Percentiles rank a stretch among this genome's conserved stretches.
Evolutionary conservation across 2,888 invertebrate species (phyloP).

Genomic region (Hylaea fasciaria): DNA sequence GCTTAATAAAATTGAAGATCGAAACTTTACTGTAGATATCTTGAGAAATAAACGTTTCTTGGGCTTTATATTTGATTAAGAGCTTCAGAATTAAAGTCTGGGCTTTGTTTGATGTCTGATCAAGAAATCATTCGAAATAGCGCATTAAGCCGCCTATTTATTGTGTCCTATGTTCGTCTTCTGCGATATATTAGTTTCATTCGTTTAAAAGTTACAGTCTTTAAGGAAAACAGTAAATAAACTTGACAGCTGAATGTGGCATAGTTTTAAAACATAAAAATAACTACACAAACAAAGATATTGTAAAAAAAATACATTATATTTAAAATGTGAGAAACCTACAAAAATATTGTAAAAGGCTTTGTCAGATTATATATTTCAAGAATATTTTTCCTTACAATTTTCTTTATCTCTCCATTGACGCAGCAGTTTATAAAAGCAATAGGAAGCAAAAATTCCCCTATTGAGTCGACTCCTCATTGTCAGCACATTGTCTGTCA

Average conservation of each 20-base stretch:
- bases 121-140: background rate
- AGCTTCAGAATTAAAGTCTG: slow-evolving; percentile 3
- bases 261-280: no score
- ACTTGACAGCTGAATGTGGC: no score
- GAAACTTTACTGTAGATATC: slow-evolving; percentile 16
- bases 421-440: slow-evolving; percentile 31
- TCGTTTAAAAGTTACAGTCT: no score
- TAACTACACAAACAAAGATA: no score
- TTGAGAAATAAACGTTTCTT: slow-evolving; percentile 12
- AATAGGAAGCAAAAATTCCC: slow-evolving; percentile 31
- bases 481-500: slow-evolving; percentile 31
- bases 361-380: slow-evolving; percentile 3
- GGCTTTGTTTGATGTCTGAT: slow-evolving; percentile 9
- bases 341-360: background rate
- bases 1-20: slow-evolving; percentile 34
- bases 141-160: no score
- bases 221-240: background rate
- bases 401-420: slow-evolving; percentile 27
- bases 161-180: no score
- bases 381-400: slow-evolving; percentile 20
- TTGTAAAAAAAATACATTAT: background rate
- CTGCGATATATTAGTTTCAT: no score
- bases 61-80: slow-evolving; percentile 17
- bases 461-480: slow-evolving; percentile 28
- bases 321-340: no score